A percentile compares a stretch with the other conserved stretches of the same genome.
Conservation (phyloP, 2,113 vertebrate species). For the Sphaerodactylus townsendi region DNA sequence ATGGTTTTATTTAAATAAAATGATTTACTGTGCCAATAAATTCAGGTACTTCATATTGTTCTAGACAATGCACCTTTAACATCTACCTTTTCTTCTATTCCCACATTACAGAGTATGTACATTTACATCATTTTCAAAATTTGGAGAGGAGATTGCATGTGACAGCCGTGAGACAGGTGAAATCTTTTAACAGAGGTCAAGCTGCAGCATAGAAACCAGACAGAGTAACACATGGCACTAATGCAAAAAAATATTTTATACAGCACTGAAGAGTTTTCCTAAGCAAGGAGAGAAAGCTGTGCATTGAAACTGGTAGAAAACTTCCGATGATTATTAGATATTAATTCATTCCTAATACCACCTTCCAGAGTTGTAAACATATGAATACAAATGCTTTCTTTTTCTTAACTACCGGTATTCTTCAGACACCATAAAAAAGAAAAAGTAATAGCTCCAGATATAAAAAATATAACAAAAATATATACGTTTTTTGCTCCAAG, state of each 20-base stretch:
- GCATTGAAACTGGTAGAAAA: not conserved
- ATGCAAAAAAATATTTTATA: slow-evolving; percentile 20
- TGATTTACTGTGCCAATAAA: not conserved
- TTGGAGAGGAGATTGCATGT: not conserved
- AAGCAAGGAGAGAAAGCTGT: slow-evolving; percentile 17
- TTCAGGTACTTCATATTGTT: not conserved
- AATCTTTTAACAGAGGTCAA: slow-evolving; percentile 37
- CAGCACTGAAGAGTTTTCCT: not conserved
- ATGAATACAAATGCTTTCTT: not conserved
- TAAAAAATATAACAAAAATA: not conserved
- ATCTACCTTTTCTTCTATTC: not conserved
- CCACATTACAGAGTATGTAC: not conserved
- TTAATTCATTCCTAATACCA: not conserved
- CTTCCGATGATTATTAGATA: not conserved
- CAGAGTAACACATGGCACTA: not conserved
- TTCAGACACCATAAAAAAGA: not conserved
- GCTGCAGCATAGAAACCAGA: slow-evolving; percentile 7
- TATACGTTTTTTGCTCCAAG: no score
- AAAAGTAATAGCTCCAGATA: not conserved
- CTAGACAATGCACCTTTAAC: not conserved
- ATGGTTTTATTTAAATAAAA: slow-evolving; percentile 10
- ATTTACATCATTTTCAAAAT: not conserved
- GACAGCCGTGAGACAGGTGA: slow-evolving; percentile 23
- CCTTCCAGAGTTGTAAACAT: not conserved
- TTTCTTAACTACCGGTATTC: not conserved